Conservation (phyloP, 1,140 invertebrate species). For the Drusus annulatus region DNA sequence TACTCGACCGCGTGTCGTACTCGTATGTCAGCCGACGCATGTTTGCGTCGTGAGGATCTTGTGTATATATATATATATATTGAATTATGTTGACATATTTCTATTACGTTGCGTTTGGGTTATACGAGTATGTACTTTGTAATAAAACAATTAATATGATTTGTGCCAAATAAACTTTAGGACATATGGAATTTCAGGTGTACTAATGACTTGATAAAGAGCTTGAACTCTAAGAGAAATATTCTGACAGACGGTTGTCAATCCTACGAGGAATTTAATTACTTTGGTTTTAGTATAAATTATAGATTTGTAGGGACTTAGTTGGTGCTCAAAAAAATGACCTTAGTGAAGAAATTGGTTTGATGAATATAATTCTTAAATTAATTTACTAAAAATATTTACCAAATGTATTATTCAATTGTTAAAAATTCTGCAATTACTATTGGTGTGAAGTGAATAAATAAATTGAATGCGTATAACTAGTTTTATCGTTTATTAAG, state of each 20-base stretch:
- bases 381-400: conserved; percentile 31
- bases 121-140: neutral
- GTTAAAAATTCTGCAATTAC: conserved; percentile 19
- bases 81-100: neutral
- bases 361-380: too few relatives aligned
- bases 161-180: conserved; percentile 24
- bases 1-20: neutral
- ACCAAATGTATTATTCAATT: conserved; percentile 38
- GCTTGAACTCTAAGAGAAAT: neutral
- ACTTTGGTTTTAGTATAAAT: conserved; percentile 14
- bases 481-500: too few relatives aligned
- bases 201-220: neutral
- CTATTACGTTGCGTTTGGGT: neutral
- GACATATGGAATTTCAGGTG: neutral
- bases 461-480: neutral
- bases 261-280: neutral
- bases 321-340: conserved; percentile 36
- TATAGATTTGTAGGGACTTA: conserved; percentile 25
- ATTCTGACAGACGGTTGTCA: neutral
- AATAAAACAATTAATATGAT: conserved; percentile 16
- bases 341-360: conserved; percentile 12
- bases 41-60: too few relatives aligned
- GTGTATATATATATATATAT: too few relatives aligned
- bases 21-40: too few relatives aligned
- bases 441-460: conserved; percentile 20